Base-by-base conservation (phyloP, 1,140 invertebrate genomes). In the Cylas formicarius region DNA sequence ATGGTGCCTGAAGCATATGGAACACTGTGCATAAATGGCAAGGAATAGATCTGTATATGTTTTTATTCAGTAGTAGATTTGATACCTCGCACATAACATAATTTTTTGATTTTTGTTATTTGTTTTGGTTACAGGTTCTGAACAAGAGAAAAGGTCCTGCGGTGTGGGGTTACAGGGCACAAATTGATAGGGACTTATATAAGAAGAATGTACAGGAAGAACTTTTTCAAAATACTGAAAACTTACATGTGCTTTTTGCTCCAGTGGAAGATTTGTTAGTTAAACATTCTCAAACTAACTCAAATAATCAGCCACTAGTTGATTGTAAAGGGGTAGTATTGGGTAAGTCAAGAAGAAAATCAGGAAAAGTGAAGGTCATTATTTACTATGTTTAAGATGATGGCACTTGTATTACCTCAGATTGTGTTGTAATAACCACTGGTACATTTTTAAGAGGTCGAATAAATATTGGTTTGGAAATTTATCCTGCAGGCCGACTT, bases 391-490 rank as follows among this genome's bases (percentile, higher is more conserved):
- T 37, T 64, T 23, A 67, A 74, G 75, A 67, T 48, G 67, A 80
- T 67, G 82, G 81, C 10, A 69, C 63, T 17, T 63, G 70, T 56
- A 70, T 94, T 33, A 60, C 64, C 18, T 73, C 78, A 18, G 71
- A 79, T 43, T 69, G 80, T 29, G 86, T 94, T 17, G 75, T 96
- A 2, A 76, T 96, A 50, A 93, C 92, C 19, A 93, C 91, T 0
- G 92, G 92, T 10, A 96, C 92, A n/a, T 96, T 96, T 71, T 69
- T 96, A 14, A 76, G 86, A 44, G 92, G 85, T 2, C 76, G 83
- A 60, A 94, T 96, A 29, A 90, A 90, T 65, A 86, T 91, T 50
- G 92, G 92, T 9, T 64, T 86, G 36, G 77, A 86, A 43, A 70
- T 74, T 11, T 72, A 67, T 44, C 84, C 88, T n/a, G 90, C 90